phyloP scores from a whole-genome alignment of 2,888 invertebrate species.

The Blomia tropicalis region DNA sequence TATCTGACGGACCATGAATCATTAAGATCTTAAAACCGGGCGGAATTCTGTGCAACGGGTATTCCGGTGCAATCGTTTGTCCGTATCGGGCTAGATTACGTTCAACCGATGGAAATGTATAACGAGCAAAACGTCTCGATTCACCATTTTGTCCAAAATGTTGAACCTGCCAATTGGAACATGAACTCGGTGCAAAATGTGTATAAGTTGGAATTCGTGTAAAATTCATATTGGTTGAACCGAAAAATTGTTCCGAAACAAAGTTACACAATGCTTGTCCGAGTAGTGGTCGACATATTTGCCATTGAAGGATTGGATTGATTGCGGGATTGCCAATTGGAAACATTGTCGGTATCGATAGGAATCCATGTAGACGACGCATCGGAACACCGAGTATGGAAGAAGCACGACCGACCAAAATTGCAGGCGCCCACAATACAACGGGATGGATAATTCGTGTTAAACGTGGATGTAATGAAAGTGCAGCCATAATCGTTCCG shows the following conservation, averaged over 20 bases:
- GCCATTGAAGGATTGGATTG: conserved; percentile 48
- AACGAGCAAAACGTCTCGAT: conserved; percentile 29
- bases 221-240: conserved; percentile 49
- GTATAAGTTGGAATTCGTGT: not conserved
- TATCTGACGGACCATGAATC: not conserved
- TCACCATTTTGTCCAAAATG: not conserved
- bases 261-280: conserved; percentile 51
- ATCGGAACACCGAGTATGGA: too few relatives aligned
- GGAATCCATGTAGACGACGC: conserved; percentile 38
- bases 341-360: too few relatives aligned
- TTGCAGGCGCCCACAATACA: conserved; percentile 41
- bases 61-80: conserved; percentile 35
- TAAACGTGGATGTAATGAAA: conserved; percentile 30
- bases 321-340: too few relatives aligned
- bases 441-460: conserved; percentile 32
- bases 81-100: conserved; percentile 34
- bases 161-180: not conserved
- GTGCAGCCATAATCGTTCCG: conserved; percentile 34
- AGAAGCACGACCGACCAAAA: conserved; percentile 48
- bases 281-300: conserved; percentile 5
- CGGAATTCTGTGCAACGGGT: conserved; percentile 32
- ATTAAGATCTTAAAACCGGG: not conserved
- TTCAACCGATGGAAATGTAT: conserved; percentile 32
- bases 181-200: not conserved
- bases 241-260: conserved; percentile 55